A percentile compares a stretch with the other conserved stretches of the same genome.
phyloP scores from a whole-genome alignment of 2,113 vertebrate species.

The Nycticryphes semicollaris region DNA sequence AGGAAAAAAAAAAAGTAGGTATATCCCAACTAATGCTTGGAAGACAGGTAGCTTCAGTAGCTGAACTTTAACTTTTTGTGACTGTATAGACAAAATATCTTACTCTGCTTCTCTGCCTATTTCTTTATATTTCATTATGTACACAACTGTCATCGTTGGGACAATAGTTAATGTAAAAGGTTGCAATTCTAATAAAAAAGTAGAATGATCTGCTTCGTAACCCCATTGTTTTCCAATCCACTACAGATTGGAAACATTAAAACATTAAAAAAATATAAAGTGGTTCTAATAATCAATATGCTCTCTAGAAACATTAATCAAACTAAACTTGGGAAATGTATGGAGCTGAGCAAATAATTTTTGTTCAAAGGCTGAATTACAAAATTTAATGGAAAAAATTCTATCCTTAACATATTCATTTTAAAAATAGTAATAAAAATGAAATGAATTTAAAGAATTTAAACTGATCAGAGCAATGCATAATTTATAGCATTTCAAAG shows the following conservation, averaged over 20 bases:
- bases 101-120: not conserved
- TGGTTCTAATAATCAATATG: not conserved
- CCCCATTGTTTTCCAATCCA: not conserved
- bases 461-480: not conserved
- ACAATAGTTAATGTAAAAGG: not conserved
- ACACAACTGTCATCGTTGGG: not conserved
- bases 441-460: not conserved
- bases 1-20: not conserved
- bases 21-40: not conserved
- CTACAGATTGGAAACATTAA: not conserved
- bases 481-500: not conserved
- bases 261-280: not conserved
- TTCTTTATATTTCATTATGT: not conserved
- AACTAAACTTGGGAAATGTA: not conserved
- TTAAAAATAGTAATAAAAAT: not conserved
- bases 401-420: not conserved
- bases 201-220: not conserved
- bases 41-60: not conserved
- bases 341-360: not conserved
- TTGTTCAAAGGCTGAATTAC: not conserved
- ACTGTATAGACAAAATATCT: not conserved
- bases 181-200: not conserved
- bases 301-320: not conserved
- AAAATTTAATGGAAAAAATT: not conserved
- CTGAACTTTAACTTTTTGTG: not conserved